Evolutionary conservation across 2,888 invertebrate species (phyloP), one percentile per base, ranked within the genome.

Genomic region (Polydrusus tereticollis): DNA sequence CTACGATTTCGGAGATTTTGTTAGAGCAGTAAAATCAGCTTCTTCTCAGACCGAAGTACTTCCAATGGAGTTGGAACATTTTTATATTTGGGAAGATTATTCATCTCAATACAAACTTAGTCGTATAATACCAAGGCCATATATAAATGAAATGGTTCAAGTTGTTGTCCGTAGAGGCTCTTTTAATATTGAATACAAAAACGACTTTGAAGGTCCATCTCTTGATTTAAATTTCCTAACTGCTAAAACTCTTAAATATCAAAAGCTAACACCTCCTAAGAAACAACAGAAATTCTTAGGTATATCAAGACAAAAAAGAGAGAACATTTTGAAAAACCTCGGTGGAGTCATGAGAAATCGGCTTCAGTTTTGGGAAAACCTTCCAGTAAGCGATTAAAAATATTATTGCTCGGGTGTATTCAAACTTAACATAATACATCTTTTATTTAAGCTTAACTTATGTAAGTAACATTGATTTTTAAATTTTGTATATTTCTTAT

Each of bases 51-150:
- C 52, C 29, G 20, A 50, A 50, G 20, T 50, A 50, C 21, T 20
- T 20, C 50, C 52, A 26, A 52, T 52, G 52, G 52, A 52, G 29
- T 14, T 52, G 18, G 21, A 50, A 8, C 50, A 50, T 20, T 50
- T 50, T 50, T 50, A 21, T 50, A 20, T 50, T 50, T 50, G 33
- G 3, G 33, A 50, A 3, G 50, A 50, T 50, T 50, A 16, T 20
- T 20, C 50, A 1, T 50, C 50, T 4, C 20, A 20, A 20, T 50
- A 50, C 23, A 50, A 50, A 50, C 10, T 20, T 8, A 50, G 16
- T 50, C 50, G 18, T 26, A 52, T 26, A 23, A 26, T 8, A 7
- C 21, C 50, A 12, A 16, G 50, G 21, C 50, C 50, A 23, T 50
- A 50, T 20, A 3, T 50, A 8, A 10, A 52, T 52, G 52, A 52